Conservation (phyloP, 2,797 vertebrate species). For the Argentina silus region DNA sequence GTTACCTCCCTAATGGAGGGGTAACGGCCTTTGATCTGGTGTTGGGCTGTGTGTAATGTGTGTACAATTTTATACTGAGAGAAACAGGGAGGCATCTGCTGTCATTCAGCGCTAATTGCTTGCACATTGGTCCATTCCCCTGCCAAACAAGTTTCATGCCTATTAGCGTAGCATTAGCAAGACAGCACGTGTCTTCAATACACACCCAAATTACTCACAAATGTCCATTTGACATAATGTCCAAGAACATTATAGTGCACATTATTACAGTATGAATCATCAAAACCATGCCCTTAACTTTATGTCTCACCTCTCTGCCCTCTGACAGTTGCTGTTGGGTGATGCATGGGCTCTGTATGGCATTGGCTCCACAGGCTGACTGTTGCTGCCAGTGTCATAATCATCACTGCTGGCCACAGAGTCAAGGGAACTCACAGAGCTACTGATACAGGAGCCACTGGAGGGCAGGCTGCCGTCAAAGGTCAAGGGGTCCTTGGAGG, state of each 20-base stretch:
- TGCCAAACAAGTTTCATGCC: slow-evolving; percentile 40
- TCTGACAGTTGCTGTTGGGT: slow-evolving; percentile 29
- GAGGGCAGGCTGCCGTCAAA: slow-evolving; percentile 32
- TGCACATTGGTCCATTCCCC: slow-evolving; percentile 61
- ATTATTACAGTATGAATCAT: too few species aligned
- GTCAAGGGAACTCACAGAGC: slow-evolving; percentile 47
- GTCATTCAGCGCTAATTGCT: slow-evolving; percentile 65
- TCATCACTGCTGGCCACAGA: slow-evolving; percentile 32
- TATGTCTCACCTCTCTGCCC: slow-evolving; percentile 45
- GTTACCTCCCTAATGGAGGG: slow-evolving; percentile 62
- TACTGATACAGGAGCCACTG: slow-evolving; percentile 35
- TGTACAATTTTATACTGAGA: slow-evolving; percentile 50
- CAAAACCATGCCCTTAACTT: too few species aligned
- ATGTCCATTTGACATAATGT: not conserved
- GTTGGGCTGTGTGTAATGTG: slow-evolving; percentile 58
- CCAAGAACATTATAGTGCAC: not conserved
- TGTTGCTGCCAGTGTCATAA: slow-evolving; percentile 16
- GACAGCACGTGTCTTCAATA: not conserved
- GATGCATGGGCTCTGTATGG: not conserved
- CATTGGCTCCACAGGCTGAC: slow-evolving; percentile 12
- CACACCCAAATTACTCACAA: not conserved
- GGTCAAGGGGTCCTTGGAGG: slow-evolving; percentile 40
- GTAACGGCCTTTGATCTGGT: slow-evolving; percentile 65
- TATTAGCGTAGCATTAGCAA: slow-evolving; percentile 14
- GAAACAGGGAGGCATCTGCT: slow-evolving; percentile 49